Percentiles rank a stretch among this genome's conserved stretches.
Evolutionary conservation across 2,113 vertebrate species (phyloP).

Genomic region (Piprites chloris): DNA sequence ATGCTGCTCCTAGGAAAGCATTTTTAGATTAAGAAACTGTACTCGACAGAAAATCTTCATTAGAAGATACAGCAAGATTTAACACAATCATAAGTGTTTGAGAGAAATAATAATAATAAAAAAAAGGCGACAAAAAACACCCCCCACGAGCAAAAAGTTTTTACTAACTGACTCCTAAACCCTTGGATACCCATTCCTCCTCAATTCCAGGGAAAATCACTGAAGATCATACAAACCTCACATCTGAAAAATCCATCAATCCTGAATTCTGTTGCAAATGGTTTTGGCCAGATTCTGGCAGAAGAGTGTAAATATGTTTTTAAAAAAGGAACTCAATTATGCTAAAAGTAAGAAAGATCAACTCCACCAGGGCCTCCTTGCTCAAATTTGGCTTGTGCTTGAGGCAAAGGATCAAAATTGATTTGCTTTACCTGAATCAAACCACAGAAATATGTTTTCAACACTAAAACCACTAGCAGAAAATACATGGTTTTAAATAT

Average conservation of each 20-base stretch:
- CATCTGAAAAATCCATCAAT: background rate
- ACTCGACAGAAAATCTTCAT: background rate
- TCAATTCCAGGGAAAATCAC: background rate
- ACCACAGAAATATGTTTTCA: background rate
- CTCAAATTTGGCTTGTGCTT: background rate
- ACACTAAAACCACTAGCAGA: background rate
- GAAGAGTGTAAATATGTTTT: background rate
- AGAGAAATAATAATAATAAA: background rate
- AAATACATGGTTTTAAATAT: background rate
- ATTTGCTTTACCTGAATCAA: background rate
- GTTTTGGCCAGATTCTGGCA: background rate
- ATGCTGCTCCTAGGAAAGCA: background rate
- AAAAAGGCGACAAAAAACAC: background rate
- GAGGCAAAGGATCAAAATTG: background rate
- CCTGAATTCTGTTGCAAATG: background rate
- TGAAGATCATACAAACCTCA: background rate
- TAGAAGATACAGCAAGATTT: background rate
- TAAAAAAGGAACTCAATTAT: background rate
- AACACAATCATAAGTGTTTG: background rate
- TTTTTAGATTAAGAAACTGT: background rate
- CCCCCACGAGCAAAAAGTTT: background rate
- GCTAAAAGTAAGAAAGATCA: background rate
- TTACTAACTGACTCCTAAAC: background rate
- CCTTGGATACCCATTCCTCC: background rate
- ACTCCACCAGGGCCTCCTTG: background rate